A percentile compares a stretch with the other conserved stretches of the same genome.
Evolutionary conservation across 2,888 invertebrate genomes (phyloP).

Genomic region (Apamea monoglypha): DNA sequence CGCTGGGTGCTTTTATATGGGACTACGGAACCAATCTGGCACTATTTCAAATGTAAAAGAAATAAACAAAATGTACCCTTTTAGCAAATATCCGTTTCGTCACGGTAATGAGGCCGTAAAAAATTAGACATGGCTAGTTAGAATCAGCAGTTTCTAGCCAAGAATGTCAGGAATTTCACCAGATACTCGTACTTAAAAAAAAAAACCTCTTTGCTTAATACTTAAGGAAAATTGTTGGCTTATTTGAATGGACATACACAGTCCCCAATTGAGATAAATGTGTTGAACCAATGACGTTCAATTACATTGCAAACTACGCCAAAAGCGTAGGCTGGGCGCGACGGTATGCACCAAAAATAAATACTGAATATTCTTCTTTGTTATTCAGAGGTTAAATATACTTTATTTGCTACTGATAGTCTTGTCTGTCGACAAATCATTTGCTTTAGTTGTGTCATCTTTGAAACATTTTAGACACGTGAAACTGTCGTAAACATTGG

Average conservation of each 20-base stretch:
- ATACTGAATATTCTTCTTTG: slow-evolving; percentile 57
- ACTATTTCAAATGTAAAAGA: too few relatives aligned
- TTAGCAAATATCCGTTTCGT: not conserved
- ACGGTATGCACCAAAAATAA: slow-evolving; percentile 63
- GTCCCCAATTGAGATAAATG: slow-evolving; percentile 39
- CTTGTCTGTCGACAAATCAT: slow-evolving; percentile 23
- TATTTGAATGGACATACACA: slow-evolving; percentile 43
- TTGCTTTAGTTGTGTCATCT: slow-evolving; percentile 32
- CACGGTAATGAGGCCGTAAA: not conserved
- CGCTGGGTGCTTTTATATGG: too few relatives aligned
- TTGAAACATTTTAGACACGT: slow-evolving; percentile 1
- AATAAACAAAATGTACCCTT: too few relatives aligned
- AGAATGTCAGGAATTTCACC: slow-evolving; percentile 31
- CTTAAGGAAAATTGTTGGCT: slow-evolving; percentile 7
- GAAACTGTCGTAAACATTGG: slow-evolving; percentile 2
- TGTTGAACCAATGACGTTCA: slow-evolving; percentile 53
- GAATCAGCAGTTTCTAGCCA: slow-evolving; percentile 9
- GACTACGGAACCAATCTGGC: too few relatives aligned
- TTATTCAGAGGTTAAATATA: slow-evolving; percentile 64
- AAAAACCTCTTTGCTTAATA: slow-evolving; percentile 8
- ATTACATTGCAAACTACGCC: slow-evolving; percentile 60
- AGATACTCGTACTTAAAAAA: not conserved
- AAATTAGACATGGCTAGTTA: slow-evolving; percentile 1
- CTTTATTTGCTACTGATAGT: slow-evolving; percentile 36
- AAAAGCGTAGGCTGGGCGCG: slow-evolving; percentile 65